These are phyloP conservation scores for Nomada ferruginata DNA, from an alignment of 2,888 invertebrate genomes.

Conservation along the genomic window DNA sequence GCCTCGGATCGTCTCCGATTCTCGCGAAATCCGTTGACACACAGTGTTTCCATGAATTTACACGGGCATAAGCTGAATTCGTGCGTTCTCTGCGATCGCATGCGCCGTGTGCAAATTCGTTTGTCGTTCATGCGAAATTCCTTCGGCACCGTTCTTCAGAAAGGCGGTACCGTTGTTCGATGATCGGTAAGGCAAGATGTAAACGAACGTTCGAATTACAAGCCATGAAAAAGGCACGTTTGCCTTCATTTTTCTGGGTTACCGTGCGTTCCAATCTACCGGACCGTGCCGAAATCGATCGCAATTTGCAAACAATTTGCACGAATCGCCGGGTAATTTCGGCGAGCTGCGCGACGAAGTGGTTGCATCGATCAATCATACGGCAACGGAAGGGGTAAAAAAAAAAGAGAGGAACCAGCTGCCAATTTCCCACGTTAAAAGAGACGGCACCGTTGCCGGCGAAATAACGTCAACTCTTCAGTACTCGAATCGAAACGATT, in stretches of 20 bases:
- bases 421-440: conserved; percentile 40
- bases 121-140: background rate
- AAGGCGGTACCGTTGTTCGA: background rate
- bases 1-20: conserved; percentile 54
- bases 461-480: conserved; percentile 4
- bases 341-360: conserved; percentile 36
- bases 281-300: conserved; percentile 42
- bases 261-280: conserved; percentile 46
- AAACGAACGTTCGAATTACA: background rate
- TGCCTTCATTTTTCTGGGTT: conserved; percentile 25
- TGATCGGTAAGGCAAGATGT: background rate
- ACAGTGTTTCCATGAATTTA: conserved; percentile 38
- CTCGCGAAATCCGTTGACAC: conserved; percentile 54
- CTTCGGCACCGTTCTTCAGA: background rate
- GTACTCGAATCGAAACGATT: conserved; percentile 28
- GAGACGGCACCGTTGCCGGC: background rate
- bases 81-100: background rate
- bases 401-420: conserved; percentile 20
- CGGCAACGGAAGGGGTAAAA: background rate
- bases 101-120: background rate
- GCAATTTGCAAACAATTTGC: conserved; percentile 71
- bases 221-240: background rate
- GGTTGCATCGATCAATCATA: conserved; percentile 64
- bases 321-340: conserved; percentile 66
- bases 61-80: background rate